Conservation (phyloP, 2,888 invertebrate species). For the Lasioglossum zephyrum region DNA sequence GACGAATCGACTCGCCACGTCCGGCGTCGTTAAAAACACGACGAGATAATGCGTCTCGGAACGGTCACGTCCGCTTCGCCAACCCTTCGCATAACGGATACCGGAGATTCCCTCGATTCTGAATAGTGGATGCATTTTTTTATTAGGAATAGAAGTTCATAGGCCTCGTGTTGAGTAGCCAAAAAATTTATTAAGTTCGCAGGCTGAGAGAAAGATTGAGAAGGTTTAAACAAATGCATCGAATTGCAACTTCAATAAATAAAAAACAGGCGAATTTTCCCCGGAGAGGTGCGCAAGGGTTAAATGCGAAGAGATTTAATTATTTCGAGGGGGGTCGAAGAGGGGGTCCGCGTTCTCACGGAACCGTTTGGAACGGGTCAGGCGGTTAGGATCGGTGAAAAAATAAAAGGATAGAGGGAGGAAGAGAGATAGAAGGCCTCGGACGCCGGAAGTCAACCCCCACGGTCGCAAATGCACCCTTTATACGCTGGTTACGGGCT, state of each 20-base stretch:
- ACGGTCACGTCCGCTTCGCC: background rate
- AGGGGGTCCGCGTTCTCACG: background rate
- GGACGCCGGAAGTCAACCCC: constrained; percentile 55
- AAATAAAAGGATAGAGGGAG: background rate
- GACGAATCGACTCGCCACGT: constrained; percentile 69
- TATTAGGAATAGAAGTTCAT: background rate
- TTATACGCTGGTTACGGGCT: constrained; percentile 72
- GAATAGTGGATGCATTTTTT: background rate
- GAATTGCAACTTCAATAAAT: background rate
- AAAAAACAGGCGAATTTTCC: background rate
- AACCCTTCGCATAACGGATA: background rate
- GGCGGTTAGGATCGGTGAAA: background rate
- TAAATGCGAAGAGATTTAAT: constrained; percentile 1
- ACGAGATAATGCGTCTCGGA: constrained; percentile 64
- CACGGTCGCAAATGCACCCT: constrained; percentile 46
- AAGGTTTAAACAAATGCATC: background rate
- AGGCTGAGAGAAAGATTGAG: background rate
- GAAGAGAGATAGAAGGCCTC: constrained; percentile 29
- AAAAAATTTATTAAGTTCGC: background rate
- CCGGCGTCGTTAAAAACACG: constrained; percentile 62
- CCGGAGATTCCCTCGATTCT: background rate
- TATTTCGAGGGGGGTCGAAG: background rate
- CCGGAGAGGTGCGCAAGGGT: background rate
- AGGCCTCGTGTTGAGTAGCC: background rate
- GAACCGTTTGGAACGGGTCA: background rate